phyloP scores from a whole-genome alignment of 2,797 vertebrate genomes.

The Propithecus perrieri region DNA sequence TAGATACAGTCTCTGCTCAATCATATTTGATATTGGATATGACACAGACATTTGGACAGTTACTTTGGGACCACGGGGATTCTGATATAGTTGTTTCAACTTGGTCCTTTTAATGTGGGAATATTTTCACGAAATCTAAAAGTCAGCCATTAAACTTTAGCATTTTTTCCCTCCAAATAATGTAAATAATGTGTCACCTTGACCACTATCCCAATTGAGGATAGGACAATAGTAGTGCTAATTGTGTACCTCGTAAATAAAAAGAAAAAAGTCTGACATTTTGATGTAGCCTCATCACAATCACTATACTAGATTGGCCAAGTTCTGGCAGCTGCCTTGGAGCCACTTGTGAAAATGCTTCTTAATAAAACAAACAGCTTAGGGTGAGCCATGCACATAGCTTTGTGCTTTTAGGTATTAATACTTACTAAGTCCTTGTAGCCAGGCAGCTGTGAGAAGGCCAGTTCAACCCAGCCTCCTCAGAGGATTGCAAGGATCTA shows the following conservation, averaged over 20 bases:
- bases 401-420: background rate
- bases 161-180: background rate
- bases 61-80: background rate
- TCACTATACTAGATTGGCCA: background rate
- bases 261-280: background rate
- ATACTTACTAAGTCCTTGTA: background rate
- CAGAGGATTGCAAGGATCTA: background rate
- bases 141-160: slow-evolving; percentile 9
- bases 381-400: background rate
- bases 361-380: slow-evolving; percentile 5
- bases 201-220: background rate
- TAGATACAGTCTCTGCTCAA: background rate
- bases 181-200: background rate
- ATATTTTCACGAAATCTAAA: background rate
- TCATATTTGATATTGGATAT: background rate
- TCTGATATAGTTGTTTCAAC: background rate
- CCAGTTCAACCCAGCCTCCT: background rate
- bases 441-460: background rate
- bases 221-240: background rate
- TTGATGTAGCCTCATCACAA: background rate
- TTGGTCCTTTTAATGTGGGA: background rate
- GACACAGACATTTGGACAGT: background rate
- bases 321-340: background rate
- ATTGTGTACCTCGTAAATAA: background rate
- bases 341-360: background rate